Percentiles rank a stretch among this genome's conserved stretches.
These are phyloP conservation scores for Cyprinodon diabolis DNA, from an alignment of 2,797 vertebrate genomes.

Conservation along the genomic window DNA sequence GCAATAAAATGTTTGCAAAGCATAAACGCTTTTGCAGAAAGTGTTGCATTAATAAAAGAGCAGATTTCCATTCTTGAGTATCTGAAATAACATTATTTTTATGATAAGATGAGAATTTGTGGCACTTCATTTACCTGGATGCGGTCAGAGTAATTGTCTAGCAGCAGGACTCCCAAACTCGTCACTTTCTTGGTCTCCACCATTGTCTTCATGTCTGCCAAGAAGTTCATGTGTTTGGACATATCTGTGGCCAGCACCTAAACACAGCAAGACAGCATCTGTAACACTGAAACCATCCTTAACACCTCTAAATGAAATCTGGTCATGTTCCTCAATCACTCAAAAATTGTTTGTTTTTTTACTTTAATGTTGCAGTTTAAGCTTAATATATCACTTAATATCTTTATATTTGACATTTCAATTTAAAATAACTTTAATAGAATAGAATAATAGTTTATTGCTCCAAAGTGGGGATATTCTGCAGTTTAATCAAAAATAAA, in stretches of 20 bases:
- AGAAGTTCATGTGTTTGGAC: conserved; percentile 96
- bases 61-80: neutral
- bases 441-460: too few species aligned
- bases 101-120: neutral
- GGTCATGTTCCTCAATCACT: neutral
- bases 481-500: too few species aligned
- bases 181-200: conserved; percentile 98
- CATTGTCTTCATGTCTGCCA: conserved; percentile 96
- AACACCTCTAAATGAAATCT: neutral
- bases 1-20: too few species aligned
- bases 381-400: neutral
- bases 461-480: too few species aligned
- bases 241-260: conserved; percentile 95
- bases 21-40: too few species aligned
- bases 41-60: too few species aligned
- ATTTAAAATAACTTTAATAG: neutral
- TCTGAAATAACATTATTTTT: neutral
- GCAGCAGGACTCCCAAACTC: conserved; percentile 89
- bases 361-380: neutral
- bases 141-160: conserved; percentile 94
- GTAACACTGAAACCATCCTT: conserved; percentile 3
- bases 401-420: neutral
- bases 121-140: conserved; percentile 86
- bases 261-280: conserved; percentile 1
- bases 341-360: neutral